Conservation (phyloP, 2,797 vertebrate species). For the Heterohyrax brucei region DNA sequence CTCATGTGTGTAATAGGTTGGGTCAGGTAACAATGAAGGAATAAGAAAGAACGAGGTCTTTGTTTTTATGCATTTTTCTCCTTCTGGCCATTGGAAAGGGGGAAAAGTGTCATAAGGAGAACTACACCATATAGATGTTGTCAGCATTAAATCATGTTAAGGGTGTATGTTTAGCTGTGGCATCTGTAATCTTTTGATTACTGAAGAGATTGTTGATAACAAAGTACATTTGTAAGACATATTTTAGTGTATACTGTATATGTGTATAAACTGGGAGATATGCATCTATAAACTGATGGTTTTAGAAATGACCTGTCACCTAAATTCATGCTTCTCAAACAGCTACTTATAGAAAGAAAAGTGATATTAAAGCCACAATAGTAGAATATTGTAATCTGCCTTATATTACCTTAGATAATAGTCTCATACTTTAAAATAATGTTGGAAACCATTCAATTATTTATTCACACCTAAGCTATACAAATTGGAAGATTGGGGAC, state of each 20-base stretch:
- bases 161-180: slow-evolving; percentile 84
- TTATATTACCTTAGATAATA: slow-evolving; percentile 81
- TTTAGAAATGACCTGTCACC: slow-evolving; percentile 72
- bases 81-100: slow-evolving; percentile 61
- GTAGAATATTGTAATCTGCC: slow-evolving; percentile 70
- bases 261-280: slow-evolving; percentile 72
- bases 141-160: slow-evolving; percentile 89
- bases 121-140: slow-evolving; percentile 82
- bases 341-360: slow-evolving; percentile 84
- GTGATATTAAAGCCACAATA: slow-evolving; percentile 74
- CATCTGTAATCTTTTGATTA: slow-evolving; percentile 84
- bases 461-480: slow-evolving; percentile 80
- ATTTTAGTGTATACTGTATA: slow-evolving; percentile 74
- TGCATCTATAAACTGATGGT: slow-evolving; percentile 78
- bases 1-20: slow-evolving; percentile 91
- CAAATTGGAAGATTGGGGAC: slow-evolving; percentile 73
- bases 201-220: slow-evolving; percentile 75
- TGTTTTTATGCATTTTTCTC: slow-evolving; percentile 83
- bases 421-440: slow-evolving; percentile 83
- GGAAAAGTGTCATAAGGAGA: slow-evolving; percentile 79
- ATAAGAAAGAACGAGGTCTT: slow-evolving; percentile 84
- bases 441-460: slow-evolving; percentile 81
- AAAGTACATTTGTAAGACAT: slow-evolving; percentile 84
- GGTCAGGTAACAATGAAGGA: slow-evolving; percentile 87
- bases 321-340: slow-evolving; percentile 79